Percentiles rank a stretch among this genome's conserved stretches.
phyloP scores from a whole-genome alignment of 37 sponge, comb jelly and placozoan genomes.

The Mnemiopsis leidyi region DNA sequence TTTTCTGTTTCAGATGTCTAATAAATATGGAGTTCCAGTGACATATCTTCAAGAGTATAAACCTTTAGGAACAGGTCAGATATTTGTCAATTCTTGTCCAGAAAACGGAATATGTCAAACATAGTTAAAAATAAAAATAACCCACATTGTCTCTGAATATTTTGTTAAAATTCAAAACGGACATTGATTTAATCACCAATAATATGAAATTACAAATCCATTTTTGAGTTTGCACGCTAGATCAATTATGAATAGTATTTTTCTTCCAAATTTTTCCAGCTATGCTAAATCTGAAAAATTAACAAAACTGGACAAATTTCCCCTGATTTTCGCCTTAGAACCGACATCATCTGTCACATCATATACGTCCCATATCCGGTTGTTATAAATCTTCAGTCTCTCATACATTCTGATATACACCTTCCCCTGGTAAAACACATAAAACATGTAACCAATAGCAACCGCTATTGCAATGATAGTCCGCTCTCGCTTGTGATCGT shows the following conservation, averaged over 20 bases:
- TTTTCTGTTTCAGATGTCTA: background rate
- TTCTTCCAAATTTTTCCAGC: background rate
- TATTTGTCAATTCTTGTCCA: too few relatives aligned
- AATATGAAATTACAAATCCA: too few relatives aligned
- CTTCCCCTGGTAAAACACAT: background rate
- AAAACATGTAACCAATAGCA: background rate
- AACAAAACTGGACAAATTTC: slow-evolving; percentile 1
- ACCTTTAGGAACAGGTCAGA: slow-evolving; percentile 82
- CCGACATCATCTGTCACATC: background rate
- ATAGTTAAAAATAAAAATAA: too few relatives aligned
- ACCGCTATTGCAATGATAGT: background rate
- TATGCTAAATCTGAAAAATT: slow-evolving; percentile 20
- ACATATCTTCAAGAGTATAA: slow-evolving; percentile 92
- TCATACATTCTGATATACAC: slow-evolving; percentile 21
- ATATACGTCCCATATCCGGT: background rate
- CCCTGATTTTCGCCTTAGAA: background rate
- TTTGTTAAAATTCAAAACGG: too few relatives aligned
- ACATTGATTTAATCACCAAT: too few relatives aligned
- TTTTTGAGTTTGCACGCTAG: too few relatives aligned
- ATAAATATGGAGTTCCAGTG: slow-evolving; percentile 53
- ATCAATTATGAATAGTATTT: too few relatives aligned
- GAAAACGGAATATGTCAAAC: too few relatives aligned
- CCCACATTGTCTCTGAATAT: too few relatives aligned
- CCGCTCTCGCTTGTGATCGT: background rate
- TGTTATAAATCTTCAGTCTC: slow-evolving; percentile 19